Evolutionary conservation across 1,140 invertebrate species (phyloP).

Genomic region (Cecropterus lyciades): DNA sequence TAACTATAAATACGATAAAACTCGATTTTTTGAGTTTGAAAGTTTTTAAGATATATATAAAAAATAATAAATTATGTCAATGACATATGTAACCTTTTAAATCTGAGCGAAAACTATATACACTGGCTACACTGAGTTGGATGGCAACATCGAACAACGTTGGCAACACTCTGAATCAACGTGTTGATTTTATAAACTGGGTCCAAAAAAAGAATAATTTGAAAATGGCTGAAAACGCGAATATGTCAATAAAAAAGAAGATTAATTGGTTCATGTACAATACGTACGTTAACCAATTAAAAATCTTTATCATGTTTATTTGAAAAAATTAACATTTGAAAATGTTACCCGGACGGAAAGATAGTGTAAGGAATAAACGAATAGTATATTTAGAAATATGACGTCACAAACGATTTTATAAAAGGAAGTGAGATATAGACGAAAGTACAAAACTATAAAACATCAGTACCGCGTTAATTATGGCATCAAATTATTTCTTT

Average conservation of each 20-base stretch:
- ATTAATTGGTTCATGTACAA: too few species aligned
- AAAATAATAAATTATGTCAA: too few species aligned
- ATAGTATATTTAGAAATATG: too few species aligned
- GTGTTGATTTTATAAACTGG: neutral
- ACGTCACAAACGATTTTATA: too few species aligned
- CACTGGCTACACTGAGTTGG: neutral
- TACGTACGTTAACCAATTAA: too few species aligned
- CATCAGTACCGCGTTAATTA: too few species aligned
- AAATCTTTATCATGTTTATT: too few species aligned
- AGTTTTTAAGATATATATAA: too few species aligned
- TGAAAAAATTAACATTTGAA: neutral
- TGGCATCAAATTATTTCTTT: neutral
- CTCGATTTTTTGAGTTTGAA: too few species aligned
- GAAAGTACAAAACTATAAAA: neutral
- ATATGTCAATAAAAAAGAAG: too few species aligned
- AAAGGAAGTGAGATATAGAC: too few species aligned
- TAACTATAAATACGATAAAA: too few species aligned
- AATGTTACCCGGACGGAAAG: neutral
- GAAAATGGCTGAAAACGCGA: neutral
- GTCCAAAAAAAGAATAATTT: neutral
- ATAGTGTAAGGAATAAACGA: neutral
- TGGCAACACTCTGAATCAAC: neutral
- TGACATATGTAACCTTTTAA: neutral
- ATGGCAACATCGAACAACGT: neutral
- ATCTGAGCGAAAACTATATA: neutral